Conservation (phyloP, 1,140 invertebrate species). For the Thaumetopoea pityocampa region DNA sequence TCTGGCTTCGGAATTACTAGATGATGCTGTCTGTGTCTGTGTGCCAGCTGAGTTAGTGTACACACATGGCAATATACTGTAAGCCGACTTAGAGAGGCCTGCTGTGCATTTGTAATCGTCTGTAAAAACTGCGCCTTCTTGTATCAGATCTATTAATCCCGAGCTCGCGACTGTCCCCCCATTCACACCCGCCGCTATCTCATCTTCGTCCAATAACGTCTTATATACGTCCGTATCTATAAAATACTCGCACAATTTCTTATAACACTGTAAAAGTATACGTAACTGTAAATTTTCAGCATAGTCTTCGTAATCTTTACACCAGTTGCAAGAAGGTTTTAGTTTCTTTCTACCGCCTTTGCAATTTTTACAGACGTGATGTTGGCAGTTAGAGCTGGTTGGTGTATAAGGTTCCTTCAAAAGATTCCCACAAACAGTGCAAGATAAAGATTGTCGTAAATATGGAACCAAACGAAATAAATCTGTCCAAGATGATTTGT, state of each 20-base stretch:
- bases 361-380: conserved; percentile 89
- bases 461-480: conserved; percentile 89
- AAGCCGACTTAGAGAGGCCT: conserved; percentile 82
- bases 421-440: conserved; percentile 91
- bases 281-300: conserved; percentile 88
- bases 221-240: conserved; percentile 83
- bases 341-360: conserved; percentile 89
- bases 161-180: conserved; percentile 72
- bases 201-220: conserved; percentile 77
- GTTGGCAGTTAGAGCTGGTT: conserved; percentile 88
- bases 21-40: conserved; percentile 77
- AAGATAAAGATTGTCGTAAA: conserved; percentile 90
- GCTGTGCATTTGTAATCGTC: conserved; percentile 85
- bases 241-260: conserved; percentile 90
- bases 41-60: conserved; percentile 83
- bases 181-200: conserved; percentile 62
- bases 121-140: conserved; percentile 86
- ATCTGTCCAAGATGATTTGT: conserved; percentile 87
- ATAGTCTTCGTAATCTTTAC: conserved; percentile 89
- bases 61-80: conserved; percentile 84
- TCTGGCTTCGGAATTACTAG: conserved; percentile 52
- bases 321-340: conserved; percentile 89
- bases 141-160: conserved; percentile 84
- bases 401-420: conserved; percentile 89
- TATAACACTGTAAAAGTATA: conserved; percentile 90